Percentiles rank a stretch among this genome's conserved stretches.
Evolutionary conservation across 2,113 vertebrate species (phyloP).

Genomic region (Merops nubicus): DNA sequence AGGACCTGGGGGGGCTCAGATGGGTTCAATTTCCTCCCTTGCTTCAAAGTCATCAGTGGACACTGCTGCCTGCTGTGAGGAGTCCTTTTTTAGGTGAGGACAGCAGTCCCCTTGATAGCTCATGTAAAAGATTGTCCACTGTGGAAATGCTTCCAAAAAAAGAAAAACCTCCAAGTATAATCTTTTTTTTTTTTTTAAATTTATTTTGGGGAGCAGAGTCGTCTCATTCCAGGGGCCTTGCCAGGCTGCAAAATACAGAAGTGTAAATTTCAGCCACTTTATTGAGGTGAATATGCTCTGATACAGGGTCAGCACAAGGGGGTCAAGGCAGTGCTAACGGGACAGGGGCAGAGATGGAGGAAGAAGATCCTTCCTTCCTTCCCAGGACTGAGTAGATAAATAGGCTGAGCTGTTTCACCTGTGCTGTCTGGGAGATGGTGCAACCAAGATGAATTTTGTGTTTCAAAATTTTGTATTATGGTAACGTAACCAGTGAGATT

Average conservation of each 20-base stretch:
- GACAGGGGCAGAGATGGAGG: accelerated
- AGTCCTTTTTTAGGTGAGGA: background rate
- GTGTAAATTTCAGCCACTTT: background rate
- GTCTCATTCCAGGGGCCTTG: accelerated
- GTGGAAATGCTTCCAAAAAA: background rate
- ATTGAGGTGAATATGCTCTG: background rate
- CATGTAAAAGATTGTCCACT: background rate
- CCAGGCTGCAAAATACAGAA: background rate
- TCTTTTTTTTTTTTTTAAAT: too few relatives aligned
- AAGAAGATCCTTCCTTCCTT: background rate
- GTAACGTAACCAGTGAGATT: background rate
- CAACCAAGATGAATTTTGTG: background rate
- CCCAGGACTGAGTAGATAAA: background rate
- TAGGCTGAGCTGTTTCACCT: background rate
- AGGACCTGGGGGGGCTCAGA: accelerated
- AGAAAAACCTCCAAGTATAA: accelerated
- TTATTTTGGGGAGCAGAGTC: accelerated
- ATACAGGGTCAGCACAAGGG: background rate
- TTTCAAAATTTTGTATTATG: background rate
- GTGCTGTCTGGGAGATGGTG: background rate
- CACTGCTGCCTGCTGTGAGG: background rate
- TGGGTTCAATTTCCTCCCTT: background rate
- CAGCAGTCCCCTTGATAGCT: background rate
- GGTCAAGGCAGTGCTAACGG: accelerated
- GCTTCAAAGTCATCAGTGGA: background rate